Evolutionary conservation across 2,797 vertebrate species (phyloP).

Genomic region (Phrynocephalus forsythii): DNA sequence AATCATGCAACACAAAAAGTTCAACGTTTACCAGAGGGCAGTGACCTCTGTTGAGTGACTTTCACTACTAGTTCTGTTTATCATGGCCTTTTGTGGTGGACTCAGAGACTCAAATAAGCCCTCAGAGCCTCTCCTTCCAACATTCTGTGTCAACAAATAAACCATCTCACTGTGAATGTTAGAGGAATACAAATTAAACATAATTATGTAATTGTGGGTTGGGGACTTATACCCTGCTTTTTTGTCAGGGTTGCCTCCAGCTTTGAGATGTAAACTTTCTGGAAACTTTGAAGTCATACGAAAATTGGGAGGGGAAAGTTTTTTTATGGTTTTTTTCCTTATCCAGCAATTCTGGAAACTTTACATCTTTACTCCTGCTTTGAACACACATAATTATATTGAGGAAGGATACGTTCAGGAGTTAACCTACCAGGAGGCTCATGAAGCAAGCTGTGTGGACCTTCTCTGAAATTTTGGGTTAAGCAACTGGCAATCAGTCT

Average conservation of each 20-base stretch:
- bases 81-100: background rate
- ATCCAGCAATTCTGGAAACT: no score
- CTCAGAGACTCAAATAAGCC: background rate
- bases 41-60: no score
- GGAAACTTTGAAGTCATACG: no score
- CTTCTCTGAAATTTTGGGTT: no score
- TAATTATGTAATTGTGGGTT: background rate
- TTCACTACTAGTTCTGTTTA: background rate
- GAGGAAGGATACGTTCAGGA: background rate
- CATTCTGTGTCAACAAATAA: no score
- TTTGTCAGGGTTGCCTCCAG: background rate
- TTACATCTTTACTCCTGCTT: background rate
- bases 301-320: no score
- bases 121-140: background rate
- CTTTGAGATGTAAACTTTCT: no score
- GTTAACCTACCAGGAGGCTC: background rate
- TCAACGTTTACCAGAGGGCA: background rate
- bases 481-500: no score
- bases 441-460: no score
- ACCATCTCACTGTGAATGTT: no score
- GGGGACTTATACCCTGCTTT: background rate
- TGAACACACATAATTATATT: background rate
- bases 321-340: no score
- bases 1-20: background rate
- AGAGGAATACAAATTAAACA: background rate